A percentile compares a stretch with the other conserved stretches of the same genome.
Evolutionary conservation across 2,797 vertebrate genomes (phyloP).

Genomic region (Pseudochirops cupreus): DNA sequence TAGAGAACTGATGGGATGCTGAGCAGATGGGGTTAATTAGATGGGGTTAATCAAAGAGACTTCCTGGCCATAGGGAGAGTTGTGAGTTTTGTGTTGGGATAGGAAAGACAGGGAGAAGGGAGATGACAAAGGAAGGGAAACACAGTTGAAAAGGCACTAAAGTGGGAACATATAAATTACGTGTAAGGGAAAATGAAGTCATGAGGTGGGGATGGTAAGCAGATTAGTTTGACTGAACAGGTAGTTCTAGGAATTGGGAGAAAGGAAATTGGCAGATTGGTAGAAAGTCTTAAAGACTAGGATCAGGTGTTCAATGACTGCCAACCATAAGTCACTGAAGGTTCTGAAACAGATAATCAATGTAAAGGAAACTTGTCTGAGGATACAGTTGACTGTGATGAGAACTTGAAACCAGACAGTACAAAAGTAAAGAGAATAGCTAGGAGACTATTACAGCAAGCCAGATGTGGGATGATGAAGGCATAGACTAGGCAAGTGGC

Average conservation of each 20-base stretch:
- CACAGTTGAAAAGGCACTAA: not conserved
- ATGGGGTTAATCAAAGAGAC: not conserved
- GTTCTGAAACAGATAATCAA: not conserved
- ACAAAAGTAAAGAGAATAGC: not conserved
- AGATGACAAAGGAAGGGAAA: not conserved
- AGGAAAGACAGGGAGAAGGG: not conserved
- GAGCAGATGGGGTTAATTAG: not conserved
- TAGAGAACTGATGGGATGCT: not conserved
- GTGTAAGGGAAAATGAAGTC: not conserved
- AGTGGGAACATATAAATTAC: not conserved
- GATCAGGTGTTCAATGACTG: not conserved
- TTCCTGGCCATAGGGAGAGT: not conserved
- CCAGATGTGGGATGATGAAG: not conserved
- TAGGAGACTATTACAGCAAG: rapidly evolving
- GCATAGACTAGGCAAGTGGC: not conserved
- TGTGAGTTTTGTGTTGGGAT: not conserved
- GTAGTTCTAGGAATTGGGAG: not conserved
- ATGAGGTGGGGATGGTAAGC: not conserved
- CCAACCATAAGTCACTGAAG: not conserved
- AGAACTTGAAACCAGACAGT: not conserved
- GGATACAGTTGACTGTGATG: not conserved
- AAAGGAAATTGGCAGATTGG: not conserved
- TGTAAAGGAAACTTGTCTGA: not conserved
- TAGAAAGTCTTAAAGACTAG: not conserved
- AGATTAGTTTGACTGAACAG: not conserved